Evolutionary conservation across 2,888 invertebrate genomes (phyloP), one percentile per base, ranked within the genome.

Genomic region (Nemapogon koenigi): DNA sequence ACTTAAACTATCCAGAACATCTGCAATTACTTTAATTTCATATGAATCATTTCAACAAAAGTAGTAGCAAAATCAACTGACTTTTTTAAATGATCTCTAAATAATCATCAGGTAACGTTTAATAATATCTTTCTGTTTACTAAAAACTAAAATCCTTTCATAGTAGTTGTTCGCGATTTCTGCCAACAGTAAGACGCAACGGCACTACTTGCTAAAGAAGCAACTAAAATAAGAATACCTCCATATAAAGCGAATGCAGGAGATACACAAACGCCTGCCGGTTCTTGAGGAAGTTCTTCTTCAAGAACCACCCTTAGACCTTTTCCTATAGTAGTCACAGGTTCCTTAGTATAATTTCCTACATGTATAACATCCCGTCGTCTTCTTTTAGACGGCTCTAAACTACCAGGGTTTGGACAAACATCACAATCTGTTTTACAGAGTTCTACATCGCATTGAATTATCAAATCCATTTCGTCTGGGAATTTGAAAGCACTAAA

Each of bases 401-500:
- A 62, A 53, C 84, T 84, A 46, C 87, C 87, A 19, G 83, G 81
- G 45, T 83, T 83, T 0, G 88, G 83, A 49, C 91, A 91, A 18
- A 85, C 82, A 41, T 88, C 87, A 52, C 91, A 91, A 48, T 88
- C 86, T 10, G 86, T 87, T 65, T 91, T 91, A 55, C 91, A 91
- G 0, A 91, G 67, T 53, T 91, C 91, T 0, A 91, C 87, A 45
- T 90, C 90, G 51, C 91, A 91, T 58, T 91, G 90, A 41, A 91
- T 84, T 47, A 87, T 86, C 35, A 91, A 68, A 50, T 91, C 91
- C 88, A 90, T 90, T 33, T 89, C 86, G 52, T 91, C 91, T 1
- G 91, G 91, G 76, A 91, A 91, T 63, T 91, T 91, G 65, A 89
- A 89, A 0, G 89, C 90, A 55, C 87, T 89, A 69, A 91, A 90